phyloP scores from a whole-genome alignment of 2,888 invertebrate genomes.

The Drosophila pegasa region DNA sequence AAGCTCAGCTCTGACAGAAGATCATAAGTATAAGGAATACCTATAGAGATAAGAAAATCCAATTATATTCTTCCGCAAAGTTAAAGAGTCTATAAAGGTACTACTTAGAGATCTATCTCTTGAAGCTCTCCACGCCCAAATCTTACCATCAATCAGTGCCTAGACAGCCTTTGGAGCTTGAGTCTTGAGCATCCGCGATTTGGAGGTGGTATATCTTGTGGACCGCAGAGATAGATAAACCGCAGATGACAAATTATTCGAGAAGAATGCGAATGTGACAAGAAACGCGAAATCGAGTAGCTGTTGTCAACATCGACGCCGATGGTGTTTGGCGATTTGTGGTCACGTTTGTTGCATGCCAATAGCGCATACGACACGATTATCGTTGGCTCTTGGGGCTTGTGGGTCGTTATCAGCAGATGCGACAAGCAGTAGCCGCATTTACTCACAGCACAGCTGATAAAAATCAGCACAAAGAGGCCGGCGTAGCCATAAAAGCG shows the following conservation, averaged over 20 bases:
- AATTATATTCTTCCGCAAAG: neutral
- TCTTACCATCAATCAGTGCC: neutral
- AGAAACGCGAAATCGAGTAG: neutral
- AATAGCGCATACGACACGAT: conserved; percentile 25
- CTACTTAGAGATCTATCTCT: neutral
- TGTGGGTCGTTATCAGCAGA: conserved; percentile 37
- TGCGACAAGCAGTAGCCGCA: conserved; percentile 14
- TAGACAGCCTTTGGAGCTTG: neutral
- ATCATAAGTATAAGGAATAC: neutral
- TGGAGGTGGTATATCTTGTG: neutral
- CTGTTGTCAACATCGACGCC: conserved; percentile 4
- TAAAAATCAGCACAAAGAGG: conserved; percentile 36
- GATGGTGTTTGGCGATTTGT: conserved; percentile 30
- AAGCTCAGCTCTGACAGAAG: neutral
- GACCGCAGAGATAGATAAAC: conserved; percentile 18
- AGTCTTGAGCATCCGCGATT: neutral
- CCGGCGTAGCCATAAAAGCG: conserved; percentile 43
- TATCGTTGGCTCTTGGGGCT: conserved; percentile 14
- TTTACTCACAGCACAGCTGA: conserved; percentile 32
- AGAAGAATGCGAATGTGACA: conserved; percentile 50
- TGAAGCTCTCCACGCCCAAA: neutral
- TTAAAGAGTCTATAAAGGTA: too few species aligned
- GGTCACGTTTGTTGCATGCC: conserved; percentile 69
- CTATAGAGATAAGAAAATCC: neutral
- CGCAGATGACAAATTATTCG: conserved; percentile 18